A percentile compares a stretch with the other conserved stretches of the same genome.
Evolutionary conservation across 2,888 invertebrate genomes (phyloP).

Genomic region (Cerastoderma edule): DNA sequence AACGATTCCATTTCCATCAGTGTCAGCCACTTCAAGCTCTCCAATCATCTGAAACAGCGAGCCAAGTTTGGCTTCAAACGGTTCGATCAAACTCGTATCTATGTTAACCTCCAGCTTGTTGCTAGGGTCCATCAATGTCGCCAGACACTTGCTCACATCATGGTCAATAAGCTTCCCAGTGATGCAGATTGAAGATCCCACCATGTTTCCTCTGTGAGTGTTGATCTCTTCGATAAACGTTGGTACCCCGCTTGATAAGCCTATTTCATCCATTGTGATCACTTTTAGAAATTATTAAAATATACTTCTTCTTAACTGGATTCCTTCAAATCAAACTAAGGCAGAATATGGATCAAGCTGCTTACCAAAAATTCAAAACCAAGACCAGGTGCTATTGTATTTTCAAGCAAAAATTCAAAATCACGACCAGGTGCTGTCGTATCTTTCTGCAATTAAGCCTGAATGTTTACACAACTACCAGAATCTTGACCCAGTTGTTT

Average conservation of each 20-base stretch:
- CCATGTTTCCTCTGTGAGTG: background rate
- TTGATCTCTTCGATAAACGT: constrained; percentile 52
- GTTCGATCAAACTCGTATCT: constrained; percentile 70
- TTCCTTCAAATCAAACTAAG: too few species aligned
- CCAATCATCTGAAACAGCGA: constrained; percentile 72
- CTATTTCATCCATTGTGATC: constrained; percentile 50
- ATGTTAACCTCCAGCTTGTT: constrained; percentile 51
- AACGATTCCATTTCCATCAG: constrained; percentile 9
- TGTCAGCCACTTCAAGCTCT: constrained; percentile 55
- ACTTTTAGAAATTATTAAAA: too few species aligned
- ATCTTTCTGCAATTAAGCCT: too few species aligned
- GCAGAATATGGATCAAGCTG: too few species aligned
- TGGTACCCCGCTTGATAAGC: constrained; percentile 44
- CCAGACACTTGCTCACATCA: constrained; percentile 58
- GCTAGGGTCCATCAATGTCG: constrained; percentile 63
- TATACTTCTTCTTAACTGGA: too few species aligned
- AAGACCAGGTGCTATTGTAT: too few species aligned
- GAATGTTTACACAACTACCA: too few species aligned
- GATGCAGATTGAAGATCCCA: constrained; percentile 46
- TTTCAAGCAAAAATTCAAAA: too few species aligned
- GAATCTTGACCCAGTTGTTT: too few species aligned
- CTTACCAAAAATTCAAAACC: too few species aligned
- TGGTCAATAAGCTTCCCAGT: constrained; percentile 65
- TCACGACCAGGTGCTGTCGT: too few species aligned
- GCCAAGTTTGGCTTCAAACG: constrained; percentile 66